phyloP scores from a whole-genome alignment of 2,888 invertebrate species.

The Cerastis rubricosa region DNA sequence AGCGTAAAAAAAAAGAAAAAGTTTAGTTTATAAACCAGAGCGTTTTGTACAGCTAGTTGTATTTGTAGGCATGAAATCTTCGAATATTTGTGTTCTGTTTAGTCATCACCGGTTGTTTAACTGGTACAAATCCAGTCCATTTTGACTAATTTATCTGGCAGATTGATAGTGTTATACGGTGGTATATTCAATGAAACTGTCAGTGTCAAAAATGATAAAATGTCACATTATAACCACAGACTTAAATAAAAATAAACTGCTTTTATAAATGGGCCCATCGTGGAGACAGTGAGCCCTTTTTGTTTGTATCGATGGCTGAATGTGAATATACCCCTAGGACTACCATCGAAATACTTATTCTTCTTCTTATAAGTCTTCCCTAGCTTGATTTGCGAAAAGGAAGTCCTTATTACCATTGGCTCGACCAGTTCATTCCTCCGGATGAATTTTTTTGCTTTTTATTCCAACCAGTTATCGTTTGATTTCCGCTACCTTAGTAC shows the following conservation, averaged over 20 bases:
- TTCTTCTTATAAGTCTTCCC: neutral
- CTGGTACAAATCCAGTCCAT: slow-evolving; percentile 5
- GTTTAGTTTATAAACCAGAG: slow-evolving; percentile 21
- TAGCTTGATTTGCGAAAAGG: slow-evolving; percentile 7
- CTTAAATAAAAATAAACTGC: too few relatives aligned
- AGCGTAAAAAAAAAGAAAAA: slow-evolving; percentile 72
- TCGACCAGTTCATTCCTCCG: slow-evolving; percentile 32
- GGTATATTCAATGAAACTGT: too few relatives aligned
- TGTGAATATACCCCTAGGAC: too few relatives aligned
- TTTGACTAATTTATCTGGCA: neutral
- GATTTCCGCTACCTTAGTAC: slow-evolving; percentile 37
- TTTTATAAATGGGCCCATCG: too few relatives aligned
- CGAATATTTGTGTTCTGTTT: slow-evolving; percentile 13
- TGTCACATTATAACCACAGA: too few relatives aligned
- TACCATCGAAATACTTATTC: too few relatives aligned
- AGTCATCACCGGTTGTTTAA: neutral
- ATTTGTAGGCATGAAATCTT: neutral
- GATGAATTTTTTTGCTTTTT: slow-evolving; percentile 39
- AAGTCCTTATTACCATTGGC: slow-evolving; percentile 5
- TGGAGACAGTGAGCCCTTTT: too few relatives aligned
- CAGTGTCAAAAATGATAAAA: too few relatives aligned
- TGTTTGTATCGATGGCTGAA: too few relatives aligned
- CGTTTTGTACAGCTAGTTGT: neutral
- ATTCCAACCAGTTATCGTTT: slow-evolving; percentile 23
- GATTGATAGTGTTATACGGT: neutral